Evolutionary conservation across 2,888 invertebrate species (phyloP), one percentile per base, ranked within the genome.

Genomic region (Epirrhoe tristata): DNA sequence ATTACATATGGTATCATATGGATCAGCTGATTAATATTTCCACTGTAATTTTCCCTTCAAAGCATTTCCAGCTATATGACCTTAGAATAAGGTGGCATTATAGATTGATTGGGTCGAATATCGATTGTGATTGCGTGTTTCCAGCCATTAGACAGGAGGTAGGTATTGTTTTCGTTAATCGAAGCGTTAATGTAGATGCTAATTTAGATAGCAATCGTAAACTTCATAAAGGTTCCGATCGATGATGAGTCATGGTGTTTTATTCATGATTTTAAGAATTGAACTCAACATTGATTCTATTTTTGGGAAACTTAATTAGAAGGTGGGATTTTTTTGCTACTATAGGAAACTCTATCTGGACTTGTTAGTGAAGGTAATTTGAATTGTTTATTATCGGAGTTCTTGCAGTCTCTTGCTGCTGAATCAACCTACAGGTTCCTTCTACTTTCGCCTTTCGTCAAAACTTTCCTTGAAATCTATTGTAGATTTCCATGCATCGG

Each of bases 131-230:
- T 14, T 16, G 48, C 14, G 48, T 48, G 48, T 14, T 48, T 48
- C 14, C 14, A 14, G 16, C 48, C 14, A 48, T 48, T 16, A 48
- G 16, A 48, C 48, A 16, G 4, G 16, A 6, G 48, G 48, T 48
- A 43, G 39, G 39, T 43, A 43, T 43, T 43, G 48, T 16, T 48
- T 48, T 48, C 48, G 48, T 48, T 48, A 48, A 16, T 48, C 48
- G 48, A 48, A 48, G 48, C 48, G 48, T 48, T 48, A 16, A 14
- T 48, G 48, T 16, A 16, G 48, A 16, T 48, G 16, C 14, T 48
- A 48, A n/a, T 16, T 16, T 48, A 48, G 48, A 48, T 48, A 16
- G 16, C 16, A 48, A 48, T 48, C 48, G 16, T 7, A 48, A 16
- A 48, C 48, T 48, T 16, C 14, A 12, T 4, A 1, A 48, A 48